phyloP scores from a whole-genome alignment of 2,113 vertebrate species.

The Phyllopteryx taeniolatus region DNA sequence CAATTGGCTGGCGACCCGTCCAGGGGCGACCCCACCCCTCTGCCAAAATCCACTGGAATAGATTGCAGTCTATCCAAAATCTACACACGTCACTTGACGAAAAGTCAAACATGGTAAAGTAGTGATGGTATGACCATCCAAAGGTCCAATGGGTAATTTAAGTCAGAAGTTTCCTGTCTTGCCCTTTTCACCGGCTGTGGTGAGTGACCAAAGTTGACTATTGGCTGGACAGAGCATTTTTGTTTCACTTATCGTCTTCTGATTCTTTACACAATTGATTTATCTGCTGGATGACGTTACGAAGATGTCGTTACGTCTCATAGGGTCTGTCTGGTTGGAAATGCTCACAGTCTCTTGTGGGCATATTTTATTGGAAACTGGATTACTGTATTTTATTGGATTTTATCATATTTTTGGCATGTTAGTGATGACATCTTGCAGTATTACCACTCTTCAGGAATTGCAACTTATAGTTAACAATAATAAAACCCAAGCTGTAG shows the following conservation, averaged over 20 bases:
- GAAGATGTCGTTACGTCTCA: background rate
- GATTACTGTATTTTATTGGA: background rate
- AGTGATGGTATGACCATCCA: too few species aligned
- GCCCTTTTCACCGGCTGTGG: background rate
- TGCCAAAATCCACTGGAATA: too few species aligned
- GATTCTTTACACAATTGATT: constrained; percentile 15
- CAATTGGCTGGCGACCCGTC: background rate
- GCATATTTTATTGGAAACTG: background rate
- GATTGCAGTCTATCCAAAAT: too few species aligned
- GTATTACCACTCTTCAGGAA: background rate
- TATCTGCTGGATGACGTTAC: background rate
- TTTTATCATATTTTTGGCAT: background rate
- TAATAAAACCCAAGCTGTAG: background rate
- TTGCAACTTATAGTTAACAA: background rate
- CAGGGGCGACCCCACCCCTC: too few species aligned
- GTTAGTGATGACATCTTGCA: background rate
- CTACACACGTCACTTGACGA: too few species aligned
- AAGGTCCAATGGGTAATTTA: background rate
- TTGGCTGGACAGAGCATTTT: background rate
- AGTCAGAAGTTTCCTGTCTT: background rate
- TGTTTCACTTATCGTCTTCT: background rate
- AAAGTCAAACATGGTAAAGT: too few species aligned
- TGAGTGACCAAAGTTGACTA: background rate
- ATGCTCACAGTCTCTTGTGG: background rate
- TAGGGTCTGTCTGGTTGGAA: background rate